Base-by-base conservation (phyloP, 2,797 vertebrate species). In the Danionella dracula region DNA sequence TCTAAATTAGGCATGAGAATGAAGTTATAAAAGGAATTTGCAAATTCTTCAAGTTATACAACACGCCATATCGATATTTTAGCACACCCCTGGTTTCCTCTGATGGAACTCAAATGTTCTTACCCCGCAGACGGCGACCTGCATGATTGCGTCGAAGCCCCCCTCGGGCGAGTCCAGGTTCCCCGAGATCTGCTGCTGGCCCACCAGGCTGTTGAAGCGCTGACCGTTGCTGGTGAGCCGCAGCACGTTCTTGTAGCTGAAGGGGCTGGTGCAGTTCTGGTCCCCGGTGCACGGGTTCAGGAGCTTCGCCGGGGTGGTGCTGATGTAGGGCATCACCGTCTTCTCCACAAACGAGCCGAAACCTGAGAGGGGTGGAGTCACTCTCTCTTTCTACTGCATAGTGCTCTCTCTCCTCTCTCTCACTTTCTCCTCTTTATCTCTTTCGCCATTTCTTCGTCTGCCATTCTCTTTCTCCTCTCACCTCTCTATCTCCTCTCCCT, bases 341-440 rank as follows among this genome's bases (percentile, higher is more conserved):
- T 99, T 98, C 84, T 98, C 96, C 80, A 99, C 96, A 60, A 99
- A 98, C 17, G 96, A 97, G 17, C 96, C 96, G 23, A 99, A 99
- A 9, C 96, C 96, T 99, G 1, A n/a, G 23, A n/a, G n/a, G n/a
- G n/a, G 23, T 3, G 23, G 6, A 27, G 23, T 6, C 23, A 27
- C 23, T 27, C 6, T 27, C 3, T 27, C 23, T 27, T 27, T 27
- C 23, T 27, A 27, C 23, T 3, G 23, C 23, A 27, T 27, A 5
- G 5, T 9, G 10, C 10, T 4, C 10, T 4, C 4, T 4, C 4
- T n/a, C 7, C 32, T 8, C 8, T 9, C 86, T 82, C 85, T 82
- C 75, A 99, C 95, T 38, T 38, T 9, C 5, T 38, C 4, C 10
- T 4, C 4, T 4, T 4, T 3, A 6, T 8, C 8, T 9, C 86